Percentiles rank a stretch among this genome's conserved stretches.
Conservation (phyloP, 23 tunicate species). For the Ascidia mentula region DNA sequence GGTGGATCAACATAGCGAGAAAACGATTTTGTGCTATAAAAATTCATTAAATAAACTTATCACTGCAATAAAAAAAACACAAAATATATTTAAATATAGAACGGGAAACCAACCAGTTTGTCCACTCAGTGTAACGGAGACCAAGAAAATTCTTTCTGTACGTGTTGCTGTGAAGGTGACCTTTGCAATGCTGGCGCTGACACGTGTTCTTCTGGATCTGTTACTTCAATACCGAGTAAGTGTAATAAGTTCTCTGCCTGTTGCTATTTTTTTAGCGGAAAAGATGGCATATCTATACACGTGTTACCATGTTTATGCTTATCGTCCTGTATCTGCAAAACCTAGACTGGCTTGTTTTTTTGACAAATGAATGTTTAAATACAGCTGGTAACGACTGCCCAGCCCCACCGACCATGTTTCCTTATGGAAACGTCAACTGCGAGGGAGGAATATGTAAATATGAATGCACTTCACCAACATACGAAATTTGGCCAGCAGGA, state of each 20-base stretch:
- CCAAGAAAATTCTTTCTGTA: constrained; percentile 29
- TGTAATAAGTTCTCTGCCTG: no score
- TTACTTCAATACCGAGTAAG: no score
- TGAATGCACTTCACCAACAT: neutral
- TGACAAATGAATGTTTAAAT: no score
- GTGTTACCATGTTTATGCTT: no score
- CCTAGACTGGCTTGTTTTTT: no score
- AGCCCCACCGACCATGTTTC: neutral
- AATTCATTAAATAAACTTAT: neutral
- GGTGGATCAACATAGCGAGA: no score
- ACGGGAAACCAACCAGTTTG: neutral
- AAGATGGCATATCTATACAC: no score
- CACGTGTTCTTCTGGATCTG: no score
- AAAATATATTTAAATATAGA: constrained; percentile 10
- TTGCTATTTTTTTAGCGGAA: no score
- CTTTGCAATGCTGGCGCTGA: constrained; percentile 15
- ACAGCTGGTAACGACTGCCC: constrained; percentile 6
- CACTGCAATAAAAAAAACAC: neutral
- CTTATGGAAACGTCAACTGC: neutral
- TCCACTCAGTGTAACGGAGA: constrained; percentile 22
- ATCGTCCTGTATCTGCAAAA: no score
- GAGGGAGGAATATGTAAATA: neutral
- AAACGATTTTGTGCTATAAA: neutral
- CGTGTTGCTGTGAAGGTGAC: constrained; percentile 46
- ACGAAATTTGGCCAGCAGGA: neutral